Evolutionary conservation across 1,140 invertebrate species (phyloP).

Genomic region (Cylas formicarius): DNA sequence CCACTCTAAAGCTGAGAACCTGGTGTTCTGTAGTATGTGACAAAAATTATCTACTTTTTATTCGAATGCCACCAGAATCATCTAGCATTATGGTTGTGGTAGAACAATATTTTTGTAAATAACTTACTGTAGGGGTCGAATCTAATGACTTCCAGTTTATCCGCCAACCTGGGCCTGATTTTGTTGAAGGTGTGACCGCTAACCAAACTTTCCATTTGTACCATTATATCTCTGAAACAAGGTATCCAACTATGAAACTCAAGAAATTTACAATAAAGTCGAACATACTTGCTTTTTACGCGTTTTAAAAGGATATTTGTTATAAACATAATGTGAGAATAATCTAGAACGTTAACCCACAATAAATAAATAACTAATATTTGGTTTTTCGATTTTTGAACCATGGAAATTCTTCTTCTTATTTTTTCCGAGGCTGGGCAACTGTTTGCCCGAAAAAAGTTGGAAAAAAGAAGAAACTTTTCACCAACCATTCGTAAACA

Average conservation of each 20-base stretch:
- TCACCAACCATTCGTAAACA: too few relatives aligned
- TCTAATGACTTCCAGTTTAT: constrained; percentile 66
- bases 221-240: constrained; percentile 60
- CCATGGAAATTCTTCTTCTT: too few relatives aligned
- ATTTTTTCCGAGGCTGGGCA: too few relatives aligned
- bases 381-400: too few relatives aligned
- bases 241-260: not conserved
- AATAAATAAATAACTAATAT: too few relatives aligned
- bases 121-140: constrained; percentile 74
- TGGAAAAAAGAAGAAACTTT: too few relatives aligned
- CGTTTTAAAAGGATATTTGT: constrained; percentile 37
- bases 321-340: constrained; percentile 30
- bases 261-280: not conserved
- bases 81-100: not conserved
- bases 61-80: too few relatives aligned
- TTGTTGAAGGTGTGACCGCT: constrained; percentile 61
- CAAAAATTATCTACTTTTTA: too few relatives aligned
- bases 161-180: constrained; percentile 62
- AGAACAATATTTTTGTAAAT: constrained; percentile 5
- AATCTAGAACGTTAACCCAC: too few relatives aligned
- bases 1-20: constrained; percentile 1
- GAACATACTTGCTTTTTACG: constrained; percentile 39
- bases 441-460: too few relatives aligned
- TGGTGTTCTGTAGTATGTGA: too few relatives aligned
- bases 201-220: constrained; percentile 67